These are phyloP conservation scores for Ascidia mentula DNA, from an alignment of 23 tunicate species.

Conservation along the genomic window DNA sequence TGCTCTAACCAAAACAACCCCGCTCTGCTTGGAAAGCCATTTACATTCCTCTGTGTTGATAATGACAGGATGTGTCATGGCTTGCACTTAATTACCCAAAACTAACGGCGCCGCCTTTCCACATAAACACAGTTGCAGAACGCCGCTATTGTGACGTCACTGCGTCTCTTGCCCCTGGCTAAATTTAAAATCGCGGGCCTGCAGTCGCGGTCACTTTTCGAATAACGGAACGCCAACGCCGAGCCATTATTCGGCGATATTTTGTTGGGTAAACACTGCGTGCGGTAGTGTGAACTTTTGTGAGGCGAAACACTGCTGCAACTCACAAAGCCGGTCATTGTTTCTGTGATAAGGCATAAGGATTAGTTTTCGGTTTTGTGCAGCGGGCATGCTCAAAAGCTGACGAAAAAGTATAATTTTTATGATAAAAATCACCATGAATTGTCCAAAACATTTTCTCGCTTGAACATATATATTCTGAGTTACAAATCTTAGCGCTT, in stretches of 20 bases:
- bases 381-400: too few species aligned
- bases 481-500: too few species aligned
- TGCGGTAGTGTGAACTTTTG: slow-evolving; percentile 1
- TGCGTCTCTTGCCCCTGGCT: background rate
- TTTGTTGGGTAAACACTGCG: background rate
- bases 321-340: too few species aligned
- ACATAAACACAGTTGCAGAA: slow-evolving; percentile 1
- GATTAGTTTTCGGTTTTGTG: too few species aligned
- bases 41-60: background rate
- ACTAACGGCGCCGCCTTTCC: background rate
- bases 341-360: too few species aligned
- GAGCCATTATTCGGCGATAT: background rate
- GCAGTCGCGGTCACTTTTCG: background rate
- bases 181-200: background rate
- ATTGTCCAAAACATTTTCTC: too few species aligned
- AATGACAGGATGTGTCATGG: background rate
- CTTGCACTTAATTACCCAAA: background rate
- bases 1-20: background rate
- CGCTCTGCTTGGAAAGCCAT: background rate
- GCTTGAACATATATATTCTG: too few species aligned
- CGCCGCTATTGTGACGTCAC: background rate
- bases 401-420: too few species aligned
- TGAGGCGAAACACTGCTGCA: slow-evolving; percentile 1
- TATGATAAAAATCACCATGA: too few species aligned
- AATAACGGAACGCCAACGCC: too few species aligned